Evolutionary conservation across 2,888 invertebrate genomes (phyloP), one percentile per base, ranked within the genome.

Genomic region (Caenorhabditis auriculariae): DNA sequence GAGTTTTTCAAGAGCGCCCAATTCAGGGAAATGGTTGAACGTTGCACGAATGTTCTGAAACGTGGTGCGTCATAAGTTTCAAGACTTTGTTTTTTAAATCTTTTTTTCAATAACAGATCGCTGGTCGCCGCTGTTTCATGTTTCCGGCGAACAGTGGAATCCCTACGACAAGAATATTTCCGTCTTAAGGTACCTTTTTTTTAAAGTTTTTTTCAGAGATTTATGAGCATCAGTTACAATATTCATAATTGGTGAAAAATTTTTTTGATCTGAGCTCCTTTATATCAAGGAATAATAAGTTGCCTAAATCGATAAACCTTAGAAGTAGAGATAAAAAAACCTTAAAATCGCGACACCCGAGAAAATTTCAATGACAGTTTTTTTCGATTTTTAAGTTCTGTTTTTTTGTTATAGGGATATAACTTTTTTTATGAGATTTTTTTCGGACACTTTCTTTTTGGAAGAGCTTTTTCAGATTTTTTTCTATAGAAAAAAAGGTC

Each of bases 61-160:
- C 51, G 52, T 47, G 42, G 51, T 57, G 4, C 51, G 57, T 27
- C n/a, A n/a, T n/a, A n/a, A n/a, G n/a, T n/a, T n/a, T n/a, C n/a
- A n/a, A n/a, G n/a, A n/a, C n/a, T n/a, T n/a, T 32, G 7, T 41
- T 27, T 24, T 48, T 5, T 1, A 15, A 9, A 26, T 27, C 38
- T 7, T 38, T 38, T 38, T 38, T 4, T 38, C 19, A 17, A 38
- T 19, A 17, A 19, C 5, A 7, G 4, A 38, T 17, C n/a, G 17
- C 19, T n/a, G 38, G 19, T 38, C 17, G 17, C 5, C n/a, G 19
- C 19, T 26, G 24, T 48, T 57, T 17, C 32, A 57, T 51, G n/a
- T n/a, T n/a, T n/a, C n/a, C n/a, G n/a, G n/a, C n/a, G n/a, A n/a
- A n/a, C n/a, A n/a, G n/a, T n/a, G n/a, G n/a, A n/a, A n/a, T n/a